Evolutionary conservation across 1,140 invertebrate species (phyloP).

Genomic region (Penaeus indicus): DNA sequence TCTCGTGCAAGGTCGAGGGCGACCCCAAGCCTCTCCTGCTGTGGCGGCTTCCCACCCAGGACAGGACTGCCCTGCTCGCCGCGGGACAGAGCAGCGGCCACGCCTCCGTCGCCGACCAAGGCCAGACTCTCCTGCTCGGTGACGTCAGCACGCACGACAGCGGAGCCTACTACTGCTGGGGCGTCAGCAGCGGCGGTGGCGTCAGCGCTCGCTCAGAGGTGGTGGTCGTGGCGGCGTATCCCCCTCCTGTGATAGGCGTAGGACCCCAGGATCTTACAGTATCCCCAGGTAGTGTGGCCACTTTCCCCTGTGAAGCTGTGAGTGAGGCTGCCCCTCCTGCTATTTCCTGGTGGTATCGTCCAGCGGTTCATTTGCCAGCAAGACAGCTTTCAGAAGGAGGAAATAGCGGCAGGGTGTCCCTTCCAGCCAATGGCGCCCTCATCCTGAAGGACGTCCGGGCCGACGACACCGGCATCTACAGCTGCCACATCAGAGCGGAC

Average conservation of each 20-base stretch:
- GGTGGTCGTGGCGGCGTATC: conserved; percentile 57
- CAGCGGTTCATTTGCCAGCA: conserved; percentile 54
- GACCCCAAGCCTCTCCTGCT: conserved; percentile 58
- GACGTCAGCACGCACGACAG: conserved; percentile 46
- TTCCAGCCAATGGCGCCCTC: conserved; percentile 52
- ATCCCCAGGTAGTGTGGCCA: conserved; percentile 38
- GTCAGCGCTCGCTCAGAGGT: conserved; percentile 55
- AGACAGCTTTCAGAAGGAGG: conserved; percentile 33
- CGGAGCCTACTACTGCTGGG: conserved; percentile 71
- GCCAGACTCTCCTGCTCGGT: conserved; percentile 33
- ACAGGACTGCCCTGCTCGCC: conserved; percentile 52
- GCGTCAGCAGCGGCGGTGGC: conserved; percentile 61
- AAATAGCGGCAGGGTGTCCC: conserved; percentile 27
- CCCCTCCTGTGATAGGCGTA: conserved; percentile 62
- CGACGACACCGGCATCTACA: conserved; percentile 83
- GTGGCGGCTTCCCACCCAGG: conserved; percentile 59
- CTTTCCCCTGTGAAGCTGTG: conserved; percentile 62
- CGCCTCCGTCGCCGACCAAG: conserved; percentile 44
- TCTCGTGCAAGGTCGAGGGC: conserved; percentile 57
- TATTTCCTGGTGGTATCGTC: conserved; percentile 59
- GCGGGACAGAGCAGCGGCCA: conserved; percentile 53
- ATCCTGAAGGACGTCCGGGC: conserved; percentile 51
- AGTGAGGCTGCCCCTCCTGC: conserved; percentile 55
- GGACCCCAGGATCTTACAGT: conserved; percentile 56
- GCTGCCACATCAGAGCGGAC: conserved; percentile 84